These are phyloP conservation scores for Stegana nigrithorax DNA, from an alignment of 2,888 invertebrate species.

Conservation along the genomic window DNA sequence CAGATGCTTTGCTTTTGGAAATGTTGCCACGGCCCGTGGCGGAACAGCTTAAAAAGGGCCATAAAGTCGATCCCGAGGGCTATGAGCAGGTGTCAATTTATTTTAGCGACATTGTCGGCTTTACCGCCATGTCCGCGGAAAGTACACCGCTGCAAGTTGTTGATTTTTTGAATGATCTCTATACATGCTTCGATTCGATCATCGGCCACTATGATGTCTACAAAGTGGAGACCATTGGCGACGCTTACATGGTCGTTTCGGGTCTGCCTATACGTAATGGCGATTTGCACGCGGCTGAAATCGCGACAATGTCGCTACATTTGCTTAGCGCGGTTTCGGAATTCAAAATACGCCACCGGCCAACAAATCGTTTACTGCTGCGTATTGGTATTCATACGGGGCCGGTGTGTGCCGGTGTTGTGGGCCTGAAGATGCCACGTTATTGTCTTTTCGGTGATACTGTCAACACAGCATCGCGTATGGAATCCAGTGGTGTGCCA, in stretches of 20 bases:
- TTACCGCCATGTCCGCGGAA: slow-evolving; percentile 92
- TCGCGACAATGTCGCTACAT: slow-evolving; percentile 92
- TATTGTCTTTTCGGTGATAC: slow-evolving; percentile 95
- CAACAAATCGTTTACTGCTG: slow-evolving; percentile 84
- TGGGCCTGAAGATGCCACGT: slow-evolving; percentile 92
- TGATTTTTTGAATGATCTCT: slow-evolving; percentile 91
- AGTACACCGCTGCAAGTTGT: slow-evolving; percentile 93
- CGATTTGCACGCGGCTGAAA: slow-evolving; percentile 90
- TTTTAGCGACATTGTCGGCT: slow-evolving; percentile 95
- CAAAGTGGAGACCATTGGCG: slow-evolving; percentile 93
- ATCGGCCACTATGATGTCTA: slow-evolving; percentile 93
- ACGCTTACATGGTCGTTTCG: slow-evolving; percentile 92
- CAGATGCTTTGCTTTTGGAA: slow-evolving; percentile 87
- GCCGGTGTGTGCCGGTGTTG: slow-evolving; percentile 92
- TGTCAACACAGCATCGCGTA: slow-evolving; percentile 89
- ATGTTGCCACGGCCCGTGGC: slow-evolving; percentile 93
- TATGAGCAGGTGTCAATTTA: slow-evolving; percentile 91
- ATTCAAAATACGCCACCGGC: slow-evolving; percentile 89
- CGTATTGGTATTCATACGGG: slow-evolving; percentile 94
- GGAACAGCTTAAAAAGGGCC: slow-evolving; percentile 89
- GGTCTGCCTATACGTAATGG: slow-evolving; percentile 92
- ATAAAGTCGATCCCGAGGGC: slow-evolving; percentile 89
- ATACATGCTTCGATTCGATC: slow-evolving; percentile 94
- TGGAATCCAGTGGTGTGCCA: slow-evolving; percentile 88
- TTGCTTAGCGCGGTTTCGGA: slow-evolving; percentile 84